Percentiles rank a stretch among this genome's conserved stretches.
These are phyloP conservation scores for Diadegma fenestrale DNA, from an alignment of 2,888 invertebrate species.

Conservation along the genomic window DNA sequence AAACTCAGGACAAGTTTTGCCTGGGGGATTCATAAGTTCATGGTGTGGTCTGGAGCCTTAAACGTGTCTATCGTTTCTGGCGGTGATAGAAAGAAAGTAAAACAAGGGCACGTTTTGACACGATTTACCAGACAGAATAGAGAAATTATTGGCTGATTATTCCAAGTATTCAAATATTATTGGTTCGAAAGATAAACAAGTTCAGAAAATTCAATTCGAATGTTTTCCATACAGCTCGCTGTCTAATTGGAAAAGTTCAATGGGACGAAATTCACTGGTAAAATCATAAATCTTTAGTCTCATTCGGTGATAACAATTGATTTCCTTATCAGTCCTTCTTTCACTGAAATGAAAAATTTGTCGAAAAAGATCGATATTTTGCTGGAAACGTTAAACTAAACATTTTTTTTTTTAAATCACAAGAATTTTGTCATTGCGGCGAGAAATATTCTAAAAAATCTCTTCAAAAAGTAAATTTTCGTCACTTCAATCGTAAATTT, in stretches of 20 bases:
- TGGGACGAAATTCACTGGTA: background rate
- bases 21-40: constrained; percentile 54
- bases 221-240: background rate
- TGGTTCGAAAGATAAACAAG: background rate
- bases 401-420: no score
- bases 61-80: constrained; percentile 10
- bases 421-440: no score
- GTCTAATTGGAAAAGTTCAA: background rate
- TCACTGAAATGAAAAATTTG: no score
- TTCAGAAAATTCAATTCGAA: background rate
- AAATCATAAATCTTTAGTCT: background rate
- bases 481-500: no score
- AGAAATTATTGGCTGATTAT: background rate
- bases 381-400: no score
- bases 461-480: no score
- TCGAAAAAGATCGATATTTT: no score
- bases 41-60: constrained; percentile 25
- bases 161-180: background rate
- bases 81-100: constrained; percentile 9
- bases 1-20: constrained; percentile 52
- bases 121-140: background rate
- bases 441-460: no score
- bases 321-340: background rate
- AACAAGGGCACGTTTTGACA: background rate
- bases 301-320: background rate